These are phyloP conservation scores for Eupelmus urozonus DNA, from an alignment of 2,888 invertebrate genomes.

Conservation along the genomic window DNA sequence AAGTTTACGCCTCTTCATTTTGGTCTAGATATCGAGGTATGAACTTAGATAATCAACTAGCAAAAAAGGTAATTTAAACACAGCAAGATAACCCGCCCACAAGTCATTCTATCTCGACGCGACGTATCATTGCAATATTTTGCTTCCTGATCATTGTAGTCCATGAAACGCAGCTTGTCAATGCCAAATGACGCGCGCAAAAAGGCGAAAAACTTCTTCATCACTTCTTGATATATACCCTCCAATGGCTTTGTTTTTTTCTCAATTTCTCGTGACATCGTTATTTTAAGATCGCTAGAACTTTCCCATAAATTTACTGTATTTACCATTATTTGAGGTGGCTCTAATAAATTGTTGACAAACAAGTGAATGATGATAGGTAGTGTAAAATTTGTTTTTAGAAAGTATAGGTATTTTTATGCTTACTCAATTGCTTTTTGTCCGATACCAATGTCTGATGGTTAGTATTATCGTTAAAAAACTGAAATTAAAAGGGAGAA, in stretches of 20 bases:
- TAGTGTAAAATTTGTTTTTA: too few relatives aligned
- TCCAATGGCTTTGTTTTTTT: neutral
- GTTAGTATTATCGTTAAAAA: too few relatives aligned
- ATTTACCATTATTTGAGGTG: too few relatives aligned
- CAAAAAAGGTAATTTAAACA: neutral
- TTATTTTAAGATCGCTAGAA: too few relatives aligned
- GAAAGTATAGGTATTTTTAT: neutral
- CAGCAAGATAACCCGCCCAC: constrained; percentile 1
- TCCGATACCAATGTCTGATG: too few relatives aligned
- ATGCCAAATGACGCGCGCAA: constrained; percentile 3
- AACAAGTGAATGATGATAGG: too few relatives aligned
- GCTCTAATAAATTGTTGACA: too few relatives aligned
- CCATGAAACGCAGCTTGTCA: neutral
- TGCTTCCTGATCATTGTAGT: constrained; percentile 3
- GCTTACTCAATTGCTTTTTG: too few relatives aligned
- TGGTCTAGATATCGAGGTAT: too few relatives aligned
- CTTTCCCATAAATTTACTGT: too few relatives aligned
- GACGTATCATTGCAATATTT: neutral
- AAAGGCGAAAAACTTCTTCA: constrained; percentile 8
- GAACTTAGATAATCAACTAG: neutral
- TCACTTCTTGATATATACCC: constrained; percentile 22
- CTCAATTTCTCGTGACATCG: neutral
- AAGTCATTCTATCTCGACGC: neutral
- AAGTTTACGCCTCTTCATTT: too few relatives aligned
- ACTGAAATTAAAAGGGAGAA: too few relatives aligned